Conservation (phyloP, 2,888 invertebrate species). For the Acleris emargana region DNA sequence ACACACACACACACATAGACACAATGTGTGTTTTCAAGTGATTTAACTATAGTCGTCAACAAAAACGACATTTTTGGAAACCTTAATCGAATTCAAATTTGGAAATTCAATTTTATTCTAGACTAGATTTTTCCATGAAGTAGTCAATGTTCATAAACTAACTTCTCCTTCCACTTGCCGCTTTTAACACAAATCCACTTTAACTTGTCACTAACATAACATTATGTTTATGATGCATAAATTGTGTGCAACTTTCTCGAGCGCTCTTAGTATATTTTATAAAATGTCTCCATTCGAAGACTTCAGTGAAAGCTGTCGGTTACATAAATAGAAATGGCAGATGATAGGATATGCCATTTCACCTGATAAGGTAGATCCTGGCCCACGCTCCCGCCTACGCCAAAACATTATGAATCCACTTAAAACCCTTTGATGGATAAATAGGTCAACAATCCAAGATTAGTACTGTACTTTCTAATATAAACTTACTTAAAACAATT, state of each 20-base stretch:
- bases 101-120: too few relatives aligned
- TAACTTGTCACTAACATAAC: constrained; percentile 26
- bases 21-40: too few relatives aligned
- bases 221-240: constrained; percentile 30
- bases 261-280: constrained; percentile 19
- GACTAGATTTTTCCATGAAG: too few relatives aligned
- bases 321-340: constrained; percentile 29
- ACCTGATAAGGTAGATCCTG: constrained; percentile 18
- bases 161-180: constrained; percentile 20
- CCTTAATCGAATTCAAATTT: too few relatives aligned
- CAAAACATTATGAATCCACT: background rate
- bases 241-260: constrained; percentile 31
- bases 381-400: constrained; percentile 19
- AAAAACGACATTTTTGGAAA: too few relatives aligned
- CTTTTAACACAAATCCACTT: constrained; percentile 11
- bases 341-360: constrained; percentile 21
- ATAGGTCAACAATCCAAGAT: constrained; percentile 3
- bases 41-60: too few relatives aligned
- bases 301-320: constrained; percentile 51
- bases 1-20: too few relatives aligned
- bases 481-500: background rate
- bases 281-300: constrained; percentile 49
- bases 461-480: constrained; percentile 14
- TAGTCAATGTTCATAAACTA: background rate
- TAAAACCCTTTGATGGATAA: constrained; percentile 13